These are phyloP conservation scores for Malaclemys terrapin DNA, from an alignment of 2,113 vertebrate genomes.

Conservation along the genomic window DNA sequence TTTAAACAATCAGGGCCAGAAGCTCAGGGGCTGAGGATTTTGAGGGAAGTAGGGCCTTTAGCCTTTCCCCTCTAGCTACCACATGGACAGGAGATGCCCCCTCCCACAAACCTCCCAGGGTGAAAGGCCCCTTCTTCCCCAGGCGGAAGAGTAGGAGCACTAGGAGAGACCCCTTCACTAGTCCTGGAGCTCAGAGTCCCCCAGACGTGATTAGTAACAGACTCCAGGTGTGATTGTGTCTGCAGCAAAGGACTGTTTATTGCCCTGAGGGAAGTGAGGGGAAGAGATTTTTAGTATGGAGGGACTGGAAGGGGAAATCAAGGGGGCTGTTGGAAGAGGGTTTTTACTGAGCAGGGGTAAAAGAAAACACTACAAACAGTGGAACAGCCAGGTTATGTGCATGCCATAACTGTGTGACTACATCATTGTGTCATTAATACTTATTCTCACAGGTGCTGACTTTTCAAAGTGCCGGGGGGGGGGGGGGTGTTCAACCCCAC, in stretches of 20 bases:
- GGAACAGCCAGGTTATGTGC: not conserved
- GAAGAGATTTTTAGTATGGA: not conserved
- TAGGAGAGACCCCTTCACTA: not conserved
- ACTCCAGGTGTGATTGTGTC: not conserved
- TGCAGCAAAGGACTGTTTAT: not conserved
- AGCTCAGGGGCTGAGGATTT: not conserved
- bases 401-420: not conserved
- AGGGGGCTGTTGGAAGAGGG: not conserved
- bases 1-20: not conserved
- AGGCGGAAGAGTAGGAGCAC: accelerated
- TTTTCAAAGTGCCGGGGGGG: too few species aligned
- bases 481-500: too few species aligned
- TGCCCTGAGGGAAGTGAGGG: not conserved
- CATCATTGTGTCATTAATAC: not conserved
- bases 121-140: not conserved
- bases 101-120: not conserved
- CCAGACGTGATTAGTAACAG: not conserved
- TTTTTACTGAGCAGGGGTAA: not conserved
- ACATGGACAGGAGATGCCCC: not conserved
- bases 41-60: not conserved
- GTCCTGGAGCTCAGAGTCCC: not conserved
- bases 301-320: not conserved
- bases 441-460: too few species aligned
- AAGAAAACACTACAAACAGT: not conserved
- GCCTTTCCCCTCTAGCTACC: not conserved